A percentile compares a stretch with the other conserved stretches of the same genome.
Evolutionary conservation across 2,888 invertebrate species (phyloP).

Genomic region (Isoperla grammatica): DNA sequence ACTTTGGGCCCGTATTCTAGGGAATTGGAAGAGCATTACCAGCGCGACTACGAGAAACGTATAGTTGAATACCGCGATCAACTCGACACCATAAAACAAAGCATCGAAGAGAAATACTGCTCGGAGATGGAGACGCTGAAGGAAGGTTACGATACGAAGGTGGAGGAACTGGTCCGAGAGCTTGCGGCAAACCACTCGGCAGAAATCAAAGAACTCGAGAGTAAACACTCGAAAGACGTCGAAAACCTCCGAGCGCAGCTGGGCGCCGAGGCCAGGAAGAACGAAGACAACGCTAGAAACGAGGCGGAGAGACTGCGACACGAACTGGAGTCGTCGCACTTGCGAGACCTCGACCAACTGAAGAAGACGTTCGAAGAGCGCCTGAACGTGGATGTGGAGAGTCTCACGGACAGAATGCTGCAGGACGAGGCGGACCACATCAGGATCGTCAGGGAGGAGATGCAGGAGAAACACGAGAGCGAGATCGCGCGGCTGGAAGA

Average conservation of each 20-base stretch:
- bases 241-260: neutral
- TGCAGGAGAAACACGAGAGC: constrained; percentile 8
- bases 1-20: constrained; percentile 7
- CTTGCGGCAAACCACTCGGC: constrained; percentile 46
- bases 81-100: constrained; percentile 34
- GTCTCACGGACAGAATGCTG: constrained; percentile 2
- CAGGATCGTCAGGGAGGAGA: neutral
- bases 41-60: constrained; percentile 21
- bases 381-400: constrained; percentile 4
- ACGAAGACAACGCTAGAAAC: neutral
- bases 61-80: constrained; percentile 36
- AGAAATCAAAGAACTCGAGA: constrained; percentile 21
- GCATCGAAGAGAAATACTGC: constrained; percentile 45
- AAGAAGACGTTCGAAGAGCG: neutral
- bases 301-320: neutral
- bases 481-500: neutral
- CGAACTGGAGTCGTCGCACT: neutral
- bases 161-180: constrained; percentile 38
- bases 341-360: neutral
- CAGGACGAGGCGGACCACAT: neutral
- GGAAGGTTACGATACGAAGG: constrained; percentile 41
- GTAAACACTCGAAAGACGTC: too few species aligned
- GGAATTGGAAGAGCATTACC: constrained; percentile 21
- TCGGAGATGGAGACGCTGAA: constrained; percentile 41
- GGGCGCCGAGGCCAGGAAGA: neutral